Conservation (phyloP, 2,888 invertebrate species). For the Eilema caniola region DNA sequence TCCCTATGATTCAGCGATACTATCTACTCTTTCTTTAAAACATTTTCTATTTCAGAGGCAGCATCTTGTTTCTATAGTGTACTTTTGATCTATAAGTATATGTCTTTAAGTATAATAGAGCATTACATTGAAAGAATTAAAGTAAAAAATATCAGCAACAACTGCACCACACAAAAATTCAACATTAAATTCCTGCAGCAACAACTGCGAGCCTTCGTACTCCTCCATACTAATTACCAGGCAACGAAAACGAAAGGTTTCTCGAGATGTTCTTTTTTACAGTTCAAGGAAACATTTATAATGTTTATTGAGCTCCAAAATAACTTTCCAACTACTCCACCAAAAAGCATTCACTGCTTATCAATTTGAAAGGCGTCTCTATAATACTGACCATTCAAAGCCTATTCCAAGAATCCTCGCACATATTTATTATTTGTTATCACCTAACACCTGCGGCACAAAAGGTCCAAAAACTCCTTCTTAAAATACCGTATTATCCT, state of each 20-base stretch:
- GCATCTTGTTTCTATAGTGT: neutral
- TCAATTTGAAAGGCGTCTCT: neutral
- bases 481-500: conserved; percentile 41
- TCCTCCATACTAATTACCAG: neutral
- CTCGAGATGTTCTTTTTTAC: conserved; percentile 1
- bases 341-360: neutral
- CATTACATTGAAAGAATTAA: neutral
- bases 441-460: conserved; percentile 44
- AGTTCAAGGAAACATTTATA: conserved; percentile 1
- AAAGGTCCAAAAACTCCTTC: conserved; percentile 38
- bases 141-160: neutral
- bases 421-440: conserved; percentile 28
- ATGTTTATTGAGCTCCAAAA: neutral
- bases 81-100: neutral
- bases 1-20: too few species aligned
- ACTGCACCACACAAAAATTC: neutral
- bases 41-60: neutral
- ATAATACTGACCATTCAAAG: conserved; percentile 6
- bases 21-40: neutral
- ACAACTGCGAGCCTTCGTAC: neutral
- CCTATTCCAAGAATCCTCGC: conserved; percentile 23
- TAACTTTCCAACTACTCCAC: neutral
- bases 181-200: neutral
- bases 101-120: neutral
- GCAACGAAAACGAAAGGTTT: conserved; percentile 4